Base-by-base conservation (phyloP, 2,113 vertebrate genomes). In the Rissa tridactyla region DNA sequence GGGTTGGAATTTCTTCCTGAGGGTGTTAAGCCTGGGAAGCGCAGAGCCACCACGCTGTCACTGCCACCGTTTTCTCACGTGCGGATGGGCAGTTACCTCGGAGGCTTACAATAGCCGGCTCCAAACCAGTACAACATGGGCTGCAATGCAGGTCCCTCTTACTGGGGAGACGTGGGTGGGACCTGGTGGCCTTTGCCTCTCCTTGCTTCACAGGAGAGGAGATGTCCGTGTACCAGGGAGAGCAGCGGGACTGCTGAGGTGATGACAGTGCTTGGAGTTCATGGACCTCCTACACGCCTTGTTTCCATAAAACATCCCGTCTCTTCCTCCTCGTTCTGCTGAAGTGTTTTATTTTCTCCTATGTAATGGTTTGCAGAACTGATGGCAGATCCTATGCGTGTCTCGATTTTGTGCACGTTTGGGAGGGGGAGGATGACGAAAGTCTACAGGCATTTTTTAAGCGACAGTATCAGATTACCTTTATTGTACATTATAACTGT, bases 111-210 rank as follows among this genome's bases (percentile, higher is more conserved):
- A 98, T 99, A 98, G 97, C 88, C 96, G 93, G 96, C 61, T 95
- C 82, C 92, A 86, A 98, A 95, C 98, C 97, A 96, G 92, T n/a
- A 78, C 80, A 34, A 93, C 82, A 97, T 97, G 98, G 98, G 98
- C 98, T 88, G 98, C 98, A 98, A 98, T 96, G 97, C 98, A 94
- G 92, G 98, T 96, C 98, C 98, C 98, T 99, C 98, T 92, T 93
- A 82, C 98, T 98, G 98, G 97, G 98, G 98, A 94, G 96, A 95
- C 98, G 98, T 97, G 98, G 98, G 98, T 98, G 89, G 98, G 86
- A 97, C 88, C 95, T 97, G 82, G 97, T 42, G 58, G 65, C 97
- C 96, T 96, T 98, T 97, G 98, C 98, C 98, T 96, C 94, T 92
- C 98, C 93, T 97, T 96, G 88, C 96, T 98, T 97, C 97, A 97